Conservation (phyloP, 2,888 invertebrate genomes). For the Agriopis marginaria region DNA sequence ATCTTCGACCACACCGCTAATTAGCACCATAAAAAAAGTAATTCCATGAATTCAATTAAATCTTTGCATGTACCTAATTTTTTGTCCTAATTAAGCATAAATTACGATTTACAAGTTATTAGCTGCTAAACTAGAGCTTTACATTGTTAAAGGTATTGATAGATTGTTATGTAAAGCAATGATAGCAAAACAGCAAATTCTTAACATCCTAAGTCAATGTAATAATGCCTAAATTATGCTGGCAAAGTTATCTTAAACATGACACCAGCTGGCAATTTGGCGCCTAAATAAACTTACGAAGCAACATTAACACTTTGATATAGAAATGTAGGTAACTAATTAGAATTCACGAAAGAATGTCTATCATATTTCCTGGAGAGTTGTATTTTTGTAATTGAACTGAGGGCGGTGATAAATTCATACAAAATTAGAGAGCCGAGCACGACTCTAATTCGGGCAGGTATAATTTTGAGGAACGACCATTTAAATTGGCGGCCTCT, state of each 20-base stretch:
- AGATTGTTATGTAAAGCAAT: slow-evolving; percentile 12
- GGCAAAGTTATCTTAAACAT: slow-evolving; percentile 21
- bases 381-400: slow-evolving; percentile 34
- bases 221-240: slow-evolving; percentile 23
- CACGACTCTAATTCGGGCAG: slow-evolving; percentile 33
- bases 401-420: slow-evolving; percentile 34
- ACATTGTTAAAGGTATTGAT: slow-evolving; percentile 1
- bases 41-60: background rate
- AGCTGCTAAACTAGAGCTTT: background rate
- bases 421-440: slow-evolving; percentile 33
- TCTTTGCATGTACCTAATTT: background rate
- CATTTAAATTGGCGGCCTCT: slow-evolving; percentile 42
- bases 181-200: slow-evolving; percentile 5
- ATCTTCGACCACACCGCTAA: too few species aligned
- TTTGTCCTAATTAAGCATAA: background rate
- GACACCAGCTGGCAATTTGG: slow-evolving; percentile 9
- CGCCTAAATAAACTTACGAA: slow-evolving; percentile 16
- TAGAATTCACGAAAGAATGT: slow-evolving; percentile 26
- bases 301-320: slow-evolving; percentile 18
- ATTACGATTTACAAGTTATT: background rate
- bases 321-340: slow-evolving; percentile 14
- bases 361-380: slow-evolving; percentile 24
- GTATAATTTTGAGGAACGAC: slow-evolving; percentile 39
- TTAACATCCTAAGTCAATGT: slow-evolving; percentile 34
- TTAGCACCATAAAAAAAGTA: background rate